Base-by-base conservation (phyloP, 1,140 invertebrate species). In the Scaptomyza montana region DNA sequence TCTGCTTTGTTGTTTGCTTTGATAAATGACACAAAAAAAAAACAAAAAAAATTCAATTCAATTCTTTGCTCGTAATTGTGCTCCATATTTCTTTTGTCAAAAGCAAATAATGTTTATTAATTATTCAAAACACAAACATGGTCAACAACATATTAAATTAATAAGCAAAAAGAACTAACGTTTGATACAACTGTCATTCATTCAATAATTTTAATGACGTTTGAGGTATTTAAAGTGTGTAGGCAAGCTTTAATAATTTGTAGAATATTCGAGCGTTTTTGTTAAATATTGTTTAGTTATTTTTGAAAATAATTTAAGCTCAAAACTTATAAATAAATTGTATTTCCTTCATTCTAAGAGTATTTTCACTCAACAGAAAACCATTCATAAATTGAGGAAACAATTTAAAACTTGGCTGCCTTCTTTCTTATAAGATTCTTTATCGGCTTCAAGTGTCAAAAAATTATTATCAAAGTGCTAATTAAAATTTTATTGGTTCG, bases 1-100 rank as follows among this genome's bases (percentile, higher is more conserved):
- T 69, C 51, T 68, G 74, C 53, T 72, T 64, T 75, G 62, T 56
- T 68, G 63, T 75, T 71, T 66, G 67, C 63, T 67, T 74, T 63
- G 65, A 69, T 62, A 74, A 69, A 74, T 56, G 56, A 25, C 13
- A 43, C 47, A 13, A 21, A 65, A 50, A 39, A 54, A 53, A 4
- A 13, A 54, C 45, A 4, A 13, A 19, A 43, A 45, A 55, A 46
- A 46, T 21, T 19, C 19, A 43, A 3, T 43, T 1, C 51, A 28
- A 74, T 66, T 13, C 51, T 56, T 59, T 30, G 13, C 25, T 13
- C 36, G 9, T 30, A 39, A 50, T 68, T 61, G 53, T 46, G 53
- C 41, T 54, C 3, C 10, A 43, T 43, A 54, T 67, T 67, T 60
- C 47, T 60, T 60, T 72, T 72, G 63, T 72, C 57, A 61, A 49